Base-by-base conservation (phyloP, 2,888 invertebrate genomes). In the Bugulina stolonifera region DNA sequence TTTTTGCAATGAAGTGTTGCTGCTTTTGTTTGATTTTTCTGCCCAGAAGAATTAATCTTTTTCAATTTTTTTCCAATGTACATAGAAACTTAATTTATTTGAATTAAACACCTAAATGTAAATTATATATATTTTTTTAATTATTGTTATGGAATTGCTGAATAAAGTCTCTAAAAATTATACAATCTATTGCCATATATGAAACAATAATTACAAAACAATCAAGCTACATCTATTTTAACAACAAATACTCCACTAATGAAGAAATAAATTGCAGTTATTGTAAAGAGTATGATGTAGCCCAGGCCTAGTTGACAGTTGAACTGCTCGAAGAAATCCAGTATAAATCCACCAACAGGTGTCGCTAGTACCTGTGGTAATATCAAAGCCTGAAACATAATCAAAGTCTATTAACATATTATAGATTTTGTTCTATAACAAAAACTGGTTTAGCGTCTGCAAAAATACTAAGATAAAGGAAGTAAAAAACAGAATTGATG, bases 291-390 rank as follows among this genome's bases (percentile, higher is more conserved):
- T 29, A 83, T 81, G 14, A 82, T 81, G 76, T 83, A 83, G 2
- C 83, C 83, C 2, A 83, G 78, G 14, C 82, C 83, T 14, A 81
- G 76, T 52, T 73, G 69, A 76, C 83, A 83, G 75, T 83, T 78
- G 25, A 82, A 78, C 32, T 78, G 78, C 74, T 83, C 81, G 75
- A 83, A 83, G 29, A 81, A 74, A 74, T 83, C 83, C 69, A 83
- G 73, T 18, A 82, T 76, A 0, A 83, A 54, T 14, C 82, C 83
- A 5, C 82, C 81, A 0, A 80, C 75, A 0, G 83, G 83, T n/a
- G 82, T 81, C 43, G 83, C 82, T 35, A 83, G 73, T 0, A 82
- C 82, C 73, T 82, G 82, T 25, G 83, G 83, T 72, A 83, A 75
- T n/a, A 83, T 77, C 27, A 83, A 76, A 1, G 83, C 81, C 76